Base-by-base conservation (phyloP, 2,113 vertebrate genomes). In the Otis tarda region DNA sequence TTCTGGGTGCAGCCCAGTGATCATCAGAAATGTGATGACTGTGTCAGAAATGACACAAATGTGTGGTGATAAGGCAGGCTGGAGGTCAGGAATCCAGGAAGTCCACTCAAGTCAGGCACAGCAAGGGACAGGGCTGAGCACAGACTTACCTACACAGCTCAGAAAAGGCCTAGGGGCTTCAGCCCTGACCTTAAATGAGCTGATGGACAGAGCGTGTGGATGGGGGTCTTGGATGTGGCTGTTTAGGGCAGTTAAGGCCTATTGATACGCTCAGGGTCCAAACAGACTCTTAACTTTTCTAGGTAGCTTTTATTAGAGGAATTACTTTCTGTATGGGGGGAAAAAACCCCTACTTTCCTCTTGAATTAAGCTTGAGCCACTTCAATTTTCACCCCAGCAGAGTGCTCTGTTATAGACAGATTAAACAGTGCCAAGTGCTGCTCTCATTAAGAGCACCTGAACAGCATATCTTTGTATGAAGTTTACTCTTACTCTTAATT, bases 401-500 rank as follows among this genome's bases (percentile, higher is more conserved):
- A 96, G 28, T 53, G 92, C 60, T 64, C 35, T 77, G 52, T 83
- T 88, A 53, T 43, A 81, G 78, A 17, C 45, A 79, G 50, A 70
- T 87, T 61, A 86, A 90, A 65, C 45, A 78, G 83, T 89, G 76
- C 76, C 64, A 89, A 80, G n/a, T 71, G 77, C 75, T 91, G 88
- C 31, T 95, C 86, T 92, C 83, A 57, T 91, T 92, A 68, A 71
- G 71, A 92, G 45, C 79, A 93, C 83, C 94, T 93, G 64, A 95
- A 49, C 69, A 84, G 57, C 60, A 59, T 80, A 89, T 63, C 47
- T 86, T 67, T 52, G 33, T 82, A 56, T 63, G n/a, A 83, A 90
- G 6, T 89, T 94, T 93, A 84, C 67, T 52, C 69, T 90, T 92
- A 67, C 79, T 90, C 23, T 88, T 94, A 96, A 96, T 70, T 90